These are phyloP conservation scores for Scomberomorus guttatus DNA, from an alignment of 2,797 vertebrate genomes.

Conservation along the genomic window DNA sequence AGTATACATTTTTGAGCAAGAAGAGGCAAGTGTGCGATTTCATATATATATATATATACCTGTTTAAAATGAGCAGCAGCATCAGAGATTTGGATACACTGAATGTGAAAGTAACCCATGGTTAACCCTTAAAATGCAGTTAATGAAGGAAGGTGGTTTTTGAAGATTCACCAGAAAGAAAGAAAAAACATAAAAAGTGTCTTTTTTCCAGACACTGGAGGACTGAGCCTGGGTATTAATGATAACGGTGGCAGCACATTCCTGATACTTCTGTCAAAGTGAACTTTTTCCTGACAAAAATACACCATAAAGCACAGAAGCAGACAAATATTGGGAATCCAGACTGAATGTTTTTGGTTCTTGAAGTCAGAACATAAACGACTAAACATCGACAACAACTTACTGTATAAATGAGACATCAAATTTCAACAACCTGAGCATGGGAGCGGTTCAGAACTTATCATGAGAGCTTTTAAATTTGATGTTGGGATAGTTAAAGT, in stretches of 20 bases:
- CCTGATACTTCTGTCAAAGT: conserved; percentile 33
- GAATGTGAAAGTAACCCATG: conserved; percentile 81
- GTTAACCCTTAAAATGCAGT: conserved; percentile 52
- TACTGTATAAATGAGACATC: conserved; percentile 31
- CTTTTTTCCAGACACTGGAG: conserved; percentile 5
- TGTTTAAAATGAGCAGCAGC: conserved; percentile 75
- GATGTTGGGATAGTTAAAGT: conserved; percentile 38
- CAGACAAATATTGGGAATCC: conserved; percentile 51
- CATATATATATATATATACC: conserved; percentile 53
- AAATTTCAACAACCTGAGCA: conserved; percentile 69
- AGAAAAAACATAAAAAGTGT: conserved; percentile 20
- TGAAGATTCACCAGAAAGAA: conserved; percentile 48
- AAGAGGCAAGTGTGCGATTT: conserved; percentile 76
- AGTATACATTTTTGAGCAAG: conserved; percentile 74
- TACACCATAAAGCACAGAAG: conserved; percentile 46
- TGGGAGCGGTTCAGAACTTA: conserved; percentile 38
- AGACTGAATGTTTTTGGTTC: conserved; percentile 70
- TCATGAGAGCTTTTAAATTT: conserved; percentile 41
- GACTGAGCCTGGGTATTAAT: conserved; percentile 33
- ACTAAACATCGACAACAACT: conserved; percentile 32
- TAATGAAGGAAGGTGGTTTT: conserved; percentile 35
- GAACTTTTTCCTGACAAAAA: conserved; percentile 22
- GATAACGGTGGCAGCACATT: conserved; percentile 41
- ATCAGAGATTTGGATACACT: conserved; percentile 77
- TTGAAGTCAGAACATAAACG: conserved; percentile 39